phyloP scores from a whole-genome alignment of 1,140 invertebrate species.

The Lamellibrachia luymesi region DNA sequence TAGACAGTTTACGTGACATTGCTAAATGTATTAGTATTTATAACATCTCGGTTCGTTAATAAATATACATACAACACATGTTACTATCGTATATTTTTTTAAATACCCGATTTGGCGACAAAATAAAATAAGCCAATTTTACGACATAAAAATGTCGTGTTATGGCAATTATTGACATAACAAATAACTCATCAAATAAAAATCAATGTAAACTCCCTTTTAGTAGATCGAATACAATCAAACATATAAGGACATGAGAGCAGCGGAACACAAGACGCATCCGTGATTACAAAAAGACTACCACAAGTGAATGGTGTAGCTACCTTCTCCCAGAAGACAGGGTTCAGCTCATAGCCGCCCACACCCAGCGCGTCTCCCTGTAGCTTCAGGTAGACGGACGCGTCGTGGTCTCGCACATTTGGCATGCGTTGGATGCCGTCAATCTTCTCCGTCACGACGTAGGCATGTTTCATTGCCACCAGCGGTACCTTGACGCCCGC shows the following conservation, averaged over 20 bases:
- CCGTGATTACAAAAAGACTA: not conserved
- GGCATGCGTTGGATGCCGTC: constrained; percentile 71
- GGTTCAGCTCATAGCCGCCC: constrained; percentile 86
- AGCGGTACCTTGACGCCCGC: constrained; percentile 73
- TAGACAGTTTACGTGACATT: no score
- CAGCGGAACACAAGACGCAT: not conserved
- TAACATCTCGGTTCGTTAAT: no score
- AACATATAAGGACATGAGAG: not conserved
- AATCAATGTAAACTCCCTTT: no score
- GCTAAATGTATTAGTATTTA: no score
- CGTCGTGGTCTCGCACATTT: constrained; percentile 82
- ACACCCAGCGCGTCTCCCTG: constrained; percentile 72
- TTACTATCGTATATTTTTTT: no score
- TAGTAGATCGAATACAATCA: not conserved
- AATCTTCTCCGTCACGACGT: constrained; percentile 78
- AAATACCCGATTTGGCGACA: no score
- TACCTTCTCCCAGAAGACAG: constrained; percentile 75
- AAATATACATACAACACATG: no score
- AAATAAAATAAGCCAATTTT: no score
- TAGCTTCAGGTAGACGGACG: constrained; percentile 77
- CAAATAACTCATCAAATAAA: no score
- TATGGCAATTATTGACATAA: no score
- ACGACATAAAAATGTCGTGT: no score
- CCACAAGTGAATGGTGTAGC: not conserved
- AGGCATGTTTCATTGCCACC: constrained; percentile 83